Evolutionary conservation across 2,113 vertebrate species (phyloP), one percentile per base, ranked within the genome.

Genomic region (Rhegmatorhina hoffmannsi): DNA sequence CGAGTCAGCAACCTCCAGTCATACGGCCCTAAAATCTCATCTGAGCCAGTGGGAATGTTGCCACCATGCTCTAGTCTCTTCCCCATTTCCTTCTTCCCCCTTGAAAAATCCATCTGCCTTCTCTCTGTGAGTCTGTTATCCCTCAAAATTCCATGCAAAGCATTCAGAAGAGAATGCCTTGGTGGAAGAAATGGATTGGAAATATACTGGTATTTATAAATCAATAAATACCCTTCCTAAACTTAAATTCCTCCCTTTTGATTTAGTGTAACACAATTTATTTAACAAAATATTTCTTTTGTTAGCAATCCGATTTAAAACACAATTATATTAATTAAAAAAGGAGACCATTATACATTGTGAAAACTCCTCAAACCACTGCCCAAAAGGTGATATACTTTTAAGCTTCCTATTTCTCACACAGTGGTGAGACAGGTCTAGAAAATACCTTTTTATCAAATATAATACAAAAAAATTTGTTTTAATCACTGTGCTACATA

Each of bases 381-480:
- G 34, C 28, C 28, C 36, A 17, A 46, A 70, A 72, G 4, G 13
- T 38, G 47, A 44, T 17, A 5, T 13, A 7, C 25, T 90, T 92
- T 95, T 62, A 89, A 74, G 43, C 18, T 52, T 34, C 6, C 13
- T 79, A 0, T 69, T 34, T 79, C 76, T 68, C 84, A 43, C 24
- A 20, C 20, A 20, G 18, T 23, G 53, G 59, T 84, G 55, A 85
- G 94, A 50, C 80, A 75, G 63, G 38, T 95, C 34, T 31, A 76
- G 66, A 58, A 92, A 95, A 89, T n/a, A 66, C 34, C 70, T 80
- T 78, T 73, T 64, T 89, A 89, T 87, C 55, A 68, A 76, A 75
- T 82, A 72, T 34, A 29, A 64, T 81, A 40, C n/a, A 78, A 79
- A 93, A 94, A 74, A 36, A 43, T 26, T 47, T 90, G 95, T 63